Evolutionary conservation across 2,888 invertebrate species (phyloP).

Genomic region (Thymelicus acteon): DNA sequence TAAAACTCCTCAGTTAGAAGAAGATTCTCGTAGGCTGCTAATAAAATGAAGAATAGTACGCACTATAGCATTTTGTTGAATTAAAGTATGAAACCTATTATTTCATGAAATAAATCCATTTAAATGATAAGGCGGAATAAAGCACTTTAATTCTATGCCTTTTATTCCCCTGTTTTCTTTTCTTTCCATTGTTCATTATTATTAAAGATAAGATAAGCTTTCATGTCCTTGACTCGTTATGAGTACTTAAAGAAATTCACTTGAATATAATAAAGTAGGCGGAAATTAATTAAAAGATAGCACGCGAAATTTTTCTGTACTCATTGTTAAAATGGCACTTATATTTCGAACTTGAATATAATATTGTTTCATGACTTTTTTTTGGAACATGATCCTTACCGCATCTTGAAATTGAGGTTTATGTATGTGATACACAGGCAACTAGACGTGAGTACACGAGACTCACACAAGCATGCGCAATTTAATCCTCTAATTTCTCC

Average conservation of each 20-base stretch:
- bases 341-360: background rate
- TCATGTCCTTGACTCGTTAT: constrained; percentile 13
- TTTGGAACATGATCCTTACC: too few species aligned
- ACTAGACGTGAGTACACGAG: too few species aligned
- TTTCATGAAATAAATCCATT: background rate
- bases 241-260: constrained; percentile 6
- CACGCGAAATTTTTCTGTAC: background rate
- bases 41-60: too few species aligned
- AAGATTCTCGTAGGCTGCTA: too few species aligned
- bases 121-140: constrained; percentile 7
- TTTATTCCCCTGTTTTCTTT: constrained; percentile 1
- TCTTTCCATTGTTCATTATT: constrained; percentile 2
- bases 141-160: background rate
- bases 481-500: too few species aligned
- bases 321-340: background rate
- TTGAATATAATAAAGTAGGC: constrained; percentile 8
- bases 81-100: too few species aligned
- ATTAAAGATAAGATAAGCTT: constrained; percentile 12
- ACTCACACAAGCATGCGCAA: too few species aligned
- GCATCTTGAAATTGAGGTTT: too few species aligned
- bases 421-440: too few species aligned
- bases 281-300: constrained; percentile 22
- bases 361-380: background rate
- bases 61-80: too few species aligned
- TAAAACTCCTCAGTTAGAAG: too few species aligned